These are phyloP conservation scores for Metopolophium dirhodum DNA, from an alignment of 1,140 invertebrate species.

Conservation along the genomic window DNA sequence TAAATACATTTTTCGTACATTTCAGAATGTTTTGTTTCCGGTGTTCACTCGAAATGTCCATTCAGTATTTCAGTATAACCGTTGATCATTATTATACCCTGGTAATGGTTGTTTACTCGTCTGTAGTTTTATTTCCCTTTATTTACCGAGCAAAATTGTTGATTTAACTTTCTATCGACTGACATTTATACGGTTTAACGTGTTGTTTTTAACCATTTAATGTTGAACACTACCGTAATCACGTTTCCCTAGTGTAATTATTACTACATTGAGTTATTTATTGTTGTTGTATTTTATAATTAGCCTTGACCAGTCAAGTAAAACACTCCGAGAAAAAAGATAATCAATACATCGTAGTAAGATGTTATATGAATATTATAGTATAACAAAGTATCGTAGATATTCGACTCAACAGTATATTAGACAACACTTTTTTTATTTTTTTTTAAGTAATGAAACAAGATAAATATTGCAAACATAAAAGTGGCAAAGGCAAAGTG, in stretches of 20 bases:
- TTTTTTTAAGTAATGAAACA: neutral
- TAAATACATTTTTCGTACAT: neutral
- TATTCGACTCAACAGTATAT: neutral
- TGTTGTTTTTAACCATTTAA: neutral
- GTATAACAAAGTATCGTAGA: neutral
- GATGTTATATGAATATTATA: neutral
- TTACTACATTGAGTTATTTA: slow-evolving; percentile 2
- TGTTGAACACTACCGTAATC: neutral
- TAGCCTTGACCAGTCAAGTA: neutral
- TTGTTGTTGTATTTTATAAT: neutral
- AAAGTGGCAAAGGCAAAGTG: neutral
- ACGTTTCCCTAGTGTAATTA: neutral
- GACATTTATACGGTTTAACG: neutral
- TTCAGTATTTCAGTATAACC: neutral
- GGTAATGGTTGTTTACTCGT: neutral
- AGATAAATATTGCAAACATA: neutral
- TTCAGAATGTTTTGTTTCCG: neutral
- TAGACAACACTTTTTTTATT: neutral
- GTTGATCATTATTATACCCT: neutral
- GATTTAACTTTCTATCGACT: neutral
- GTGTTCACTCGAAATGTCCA: neutral
- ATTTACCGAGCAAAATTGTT: neutral
- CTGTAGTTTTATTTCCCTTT: neutral
- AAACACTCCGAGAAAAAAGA: neutral
- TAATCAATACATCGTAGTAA: neutral